These are phyloP conservation scores for Platalea minor DNA, from an alignment of 2,797 vertebrate genomes.

Conservation along the genomic window DNA sequence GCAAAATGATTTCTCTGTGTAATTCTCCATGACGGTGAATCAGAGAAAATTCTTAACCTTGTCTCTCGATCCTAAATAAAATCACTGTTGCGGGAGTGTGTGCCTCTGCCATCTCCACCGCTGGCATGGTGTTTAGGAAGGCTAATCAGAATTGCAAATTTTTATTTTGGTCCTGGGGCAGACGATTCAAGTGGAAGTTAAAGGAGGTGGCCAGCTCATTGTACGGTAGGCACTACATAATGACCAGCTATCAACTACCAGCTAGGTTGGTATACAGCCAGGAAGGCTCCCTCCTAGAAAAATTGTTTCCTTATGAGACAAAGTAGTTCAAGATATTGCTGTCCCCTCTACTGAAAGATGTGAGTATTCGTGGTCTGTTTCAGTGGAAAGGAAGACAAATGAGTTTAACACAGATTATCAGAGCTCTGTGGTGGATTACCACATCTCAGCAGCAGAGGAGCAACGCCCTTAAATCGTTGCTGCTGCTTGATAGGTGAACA, in stretches of 20 bases:
- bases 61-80: background rate
- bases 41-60: background rate
- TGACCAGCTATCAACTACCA: background rate
- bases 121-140: background rate
- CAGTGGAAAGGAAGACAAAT: background rate
- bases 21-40: background rate
- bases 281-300: background rate
- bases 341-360: background rate
- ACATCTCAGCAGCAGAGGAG: background rate
- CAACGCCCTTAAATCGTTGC: background rate
- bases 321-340: background rate
- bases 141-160: background rate
- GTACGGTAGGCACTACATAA: rapidly evolving
- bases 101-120: background rate
- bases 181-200: rapidly evolving
- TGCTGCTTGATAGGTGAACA: background rate
- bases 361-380: background rate
- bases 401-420: background rate
- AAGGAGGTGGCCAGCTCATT: background rate
- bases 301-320: background rate
- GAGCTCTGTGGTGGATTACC: background rate
- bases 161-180: background rate
- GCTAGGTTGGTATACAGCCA: background rate
- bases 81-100: rapidly evolving
- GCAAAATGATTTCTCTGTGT: background rate